Percentiles rank a stretch among this genome's conserved stretches.
Conservation (phyloP, 2,113 vertebrate species). For the Sus scrofa region DNA sequence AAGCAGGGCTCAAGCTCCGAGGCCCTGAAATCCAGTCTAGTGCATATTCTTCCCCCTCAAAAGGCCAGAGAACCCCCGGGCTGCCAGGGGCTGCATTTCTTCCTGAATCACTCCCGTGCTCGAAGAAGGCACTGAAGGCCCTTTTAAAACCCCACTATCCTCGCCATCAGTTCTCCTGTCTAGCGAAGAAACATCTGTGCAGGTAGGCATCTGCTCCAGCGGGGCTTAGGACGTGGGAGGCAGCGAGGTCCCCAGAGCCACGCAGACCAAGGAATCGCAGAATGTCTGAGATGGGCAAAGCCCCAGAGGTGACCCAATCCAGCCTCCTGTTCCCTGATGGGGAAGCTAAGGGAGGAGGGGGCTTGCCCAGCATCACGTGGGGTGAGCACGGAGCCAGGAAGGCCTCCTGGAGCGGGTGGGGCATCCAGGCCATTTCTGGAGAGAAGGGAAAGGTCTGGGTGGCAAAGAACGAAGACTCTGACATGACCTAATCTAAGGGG, state of each 20-base stretch:
- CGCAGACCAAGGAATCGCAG: not conserved
- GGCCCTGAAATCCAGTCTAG: not conserved
- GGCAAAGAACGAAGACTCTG: not conserved
- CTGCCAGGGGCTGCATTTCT: not conserved
- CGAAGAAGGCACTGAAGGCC: not conserved
- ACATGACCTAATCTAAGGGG: not conserved
- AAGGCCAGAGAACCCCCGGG: not conserved
- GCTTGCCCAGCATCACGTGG: not conserved
- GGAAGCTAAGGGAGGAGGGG: not conserved
- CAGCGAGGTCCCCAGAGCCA: not conserved
- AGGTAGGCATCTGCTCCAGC: not conserved
- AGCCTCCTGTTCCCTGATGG: not conserved
- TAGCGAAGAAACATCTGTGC: not conserved
- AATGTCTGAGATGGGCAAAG: not conserved
- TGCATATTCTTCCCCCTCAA: not conserved
- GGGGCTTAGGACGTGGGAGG: not conserved
- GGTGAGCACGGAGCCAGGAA: not conserved
- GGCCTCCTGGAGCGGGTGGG: not conserved
- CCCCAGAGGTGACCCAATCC: not conserved
- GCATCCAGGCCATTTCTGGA: too few relatives aligned
- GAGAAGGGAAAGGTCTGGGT: not conserved
- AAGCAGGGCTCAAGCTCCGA: not conserved
- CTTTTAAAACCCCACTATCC: not conserved
- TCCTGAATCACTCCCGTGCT: not conserved
- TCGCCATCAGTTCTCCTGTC: not conserved